phyloP scores from a whole-genome alignment of 2,113 vertebrate genomes.

The Oriolus oriolus region DNA sequence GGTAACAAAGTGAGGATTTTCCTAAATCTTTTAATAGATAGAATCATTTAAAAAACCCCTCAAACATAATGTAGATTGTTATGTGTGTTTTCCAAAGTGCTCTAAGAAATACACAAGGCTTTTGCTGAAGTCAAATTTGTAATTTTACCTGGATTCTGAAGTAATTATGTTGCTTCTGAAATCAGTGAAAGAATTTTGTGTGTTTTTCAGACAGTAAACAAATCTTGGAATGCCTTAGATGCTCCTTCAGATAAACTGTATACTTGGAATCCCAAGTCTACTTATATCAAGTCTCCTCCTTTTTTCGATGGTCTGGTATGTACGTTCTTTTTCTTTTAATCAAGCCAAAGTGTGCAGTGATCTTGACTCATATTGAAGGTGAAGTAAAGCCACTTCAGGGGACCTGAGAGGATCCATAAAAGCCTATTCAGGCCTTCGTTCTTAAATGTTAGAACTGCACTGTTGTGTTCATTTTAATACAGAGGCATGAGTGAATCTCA shows the following conservation, averaged over 20 bases:
- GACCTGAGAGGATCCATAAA: background rate
- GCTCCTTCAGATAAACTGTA: conserved; percentile 88
- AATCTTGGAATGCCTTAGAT: conserved; percentile 89
- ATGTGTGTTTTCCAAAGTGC: background rate
- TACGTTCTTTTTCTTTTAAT: background rate
- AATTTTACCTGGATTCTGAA: background rate
- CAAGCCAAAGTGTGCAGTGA: background rate
- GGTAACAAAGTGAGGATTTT: background rate
- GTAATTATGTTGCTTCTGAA: background rate
- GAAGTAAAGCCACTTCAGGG: background rate
- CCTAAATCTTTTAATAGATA: background rate
- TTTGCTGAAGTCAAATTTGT: background rate
- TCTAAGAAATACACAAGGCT: background rate
- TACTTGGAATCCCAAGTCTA: conserved; percentile 89
- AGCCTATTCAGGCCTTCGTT: background rate
- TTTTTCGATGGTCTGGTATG: conserved; percentile 93
- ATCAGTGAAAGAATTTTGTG: background rate
- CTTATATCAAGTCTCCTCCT: conserved; percentile 96
- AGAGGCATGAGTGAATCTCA: background rate
- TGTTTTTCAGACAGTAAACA: conserved; percentile 83
- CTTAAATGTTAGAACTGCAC: background rate
- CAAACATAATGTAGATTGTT: background rate
- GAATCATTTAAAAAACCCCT: accelerated
- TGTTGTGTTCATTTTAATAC: background rate
- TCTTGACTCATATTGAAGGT: background rate